These are phyloP conservation scores for Salarias fasciatus DNA, from an alignment of 2,797 vertebrate species.

Conservation along the genomic window DNA sequence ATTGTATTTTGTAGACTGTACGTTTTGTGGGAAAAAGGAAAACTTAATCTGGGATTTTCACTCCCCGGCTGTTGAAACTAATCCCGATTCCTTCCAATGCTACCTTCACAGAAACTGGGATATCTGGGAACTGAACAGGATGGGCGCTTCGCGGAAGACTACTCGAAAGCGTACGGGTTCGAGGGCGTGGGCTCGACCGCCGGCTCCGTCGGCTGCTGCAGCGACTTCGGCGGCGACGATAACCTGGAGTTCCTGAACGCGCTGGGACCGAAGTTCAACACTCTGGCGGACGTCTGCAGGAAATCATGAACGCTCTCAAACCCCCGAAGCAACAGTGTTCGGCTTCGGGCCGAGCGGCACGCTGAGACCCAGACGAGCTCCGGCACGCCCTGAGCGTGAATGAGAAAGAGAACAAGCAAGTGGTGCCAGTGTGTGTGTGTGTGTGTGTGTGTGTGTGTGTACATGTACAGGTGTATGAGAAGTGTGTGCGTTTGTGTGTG, in stretches of 20 bases:
- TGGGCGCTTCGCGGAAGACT: constrained; percentile 84
- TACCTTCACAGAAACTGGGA: constrained; percentile 82
- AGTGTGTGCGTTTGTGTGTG: too few species aligned
- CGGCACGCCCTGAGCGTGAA: constrained; percentile 32
- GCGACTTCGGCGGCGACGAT: constrained; percentile 82
- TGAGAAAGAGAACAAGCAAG: constrained; percentile 21
- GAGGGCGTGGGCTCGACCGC: constrained; percentile 90
- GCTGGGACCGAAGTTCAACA: constrained; percentile 93
- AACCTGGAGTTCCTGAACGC: constrained; percentile 90
- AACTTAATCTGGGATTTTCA: too few species aligned
- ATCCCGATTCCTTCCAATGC: too few species aligned
- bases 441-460: too few species aligned
- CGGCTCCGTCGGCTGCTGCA: constrained; percentile 93
- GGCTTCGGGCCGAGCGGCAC: constrained; percentile 19
- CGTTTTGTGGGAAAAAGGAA: too few species aligned
- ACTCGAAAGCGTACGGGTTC: constrained; percentile 84
- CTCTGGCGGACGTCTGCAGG: constrained; percentile 85
- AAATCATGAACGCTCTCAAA: constrained; percentile 77
- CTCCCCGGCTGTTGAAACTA: too few species aligned
- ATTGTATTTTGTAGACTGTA: too few species aligned
- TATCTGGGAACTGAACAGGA: constrained; percentile 82
- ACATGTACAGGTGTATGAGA: too few species aligned
- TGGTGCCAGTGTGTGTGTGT: constrained; percentile 6
- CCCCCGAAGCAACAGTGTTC: constrained; percentile 13
- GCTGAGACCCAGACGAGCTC: constrained; percentile 10